A percentile compares a stretch with the other conserved stretches of the same genome.
These are phyloP conservation scores for Erythrolamprus reginae DNA, from an alignment of 2,113 vertebrate genomes.

Conservation along the genomic window DNA sequence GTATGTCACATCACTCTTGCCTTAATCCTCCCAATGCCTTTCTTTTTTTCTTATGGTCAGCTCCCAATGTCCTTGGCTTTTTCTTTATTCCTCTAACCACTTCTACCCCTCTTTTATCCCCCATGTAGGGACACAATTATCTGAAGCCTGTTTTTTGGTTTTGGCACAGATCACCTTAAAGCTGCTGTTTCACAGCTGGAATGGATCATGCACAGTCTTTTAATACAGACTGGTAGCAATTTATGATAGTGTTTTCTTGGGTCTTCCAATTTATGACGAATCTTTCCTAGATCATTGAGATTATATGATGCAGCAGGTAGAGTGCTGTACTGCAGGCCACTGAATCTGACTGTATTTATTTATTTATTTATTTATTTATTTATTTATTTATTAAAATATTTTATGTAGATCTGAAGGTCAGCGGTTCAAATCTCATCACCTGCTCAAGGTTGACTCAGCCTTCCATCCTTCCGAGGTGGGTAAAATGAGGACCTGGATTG, in stretches of 20 bases:
- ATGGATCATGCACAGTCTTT: not conserved
- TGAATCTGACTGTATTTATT: too few species aligned
- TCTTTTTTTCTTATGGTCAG: not conserved
- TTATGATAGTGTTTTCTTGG: not conserved
- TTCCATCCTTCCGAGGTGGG: too few species aligned
- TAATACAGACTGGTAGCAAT: not conserved
- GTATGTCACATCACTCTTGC: not conserved
- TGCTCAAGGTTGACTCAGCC: too few species aligned
- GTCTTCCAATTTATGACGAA: not conserved
- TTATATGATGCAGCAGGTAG: too few species aligned
- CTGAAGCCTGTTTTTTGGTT: not conserved
- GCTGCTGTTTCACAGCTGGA: not conserved
- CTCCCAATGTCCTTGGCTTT: not conserved
- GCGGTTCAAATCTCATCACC: too few species aligned
- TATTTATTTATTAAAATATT: too few species aligned
- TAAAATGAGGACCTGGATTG: too few species aligned
- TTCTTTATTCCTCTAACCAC: not conserved
- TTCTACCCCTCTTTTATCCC: not conserved
- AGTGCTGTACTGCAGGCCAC: too few species aligned
- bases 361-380: too few species aligned
- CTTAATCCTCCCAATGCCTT: not conserved
- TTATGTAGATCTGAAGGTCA: too few species aligned
- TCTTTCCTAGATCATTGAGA: not conserved
- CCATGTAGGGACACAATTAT: not conserved
- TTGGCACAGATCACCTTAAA: not conserved